Percentiles rank a stretch among this genome's conserved stretches.
These are phyloP conservation scores for Lathamus discolor DNA, from an alignment of 2,113 vertebrate species.

Conservation along the genomic window DNA sequence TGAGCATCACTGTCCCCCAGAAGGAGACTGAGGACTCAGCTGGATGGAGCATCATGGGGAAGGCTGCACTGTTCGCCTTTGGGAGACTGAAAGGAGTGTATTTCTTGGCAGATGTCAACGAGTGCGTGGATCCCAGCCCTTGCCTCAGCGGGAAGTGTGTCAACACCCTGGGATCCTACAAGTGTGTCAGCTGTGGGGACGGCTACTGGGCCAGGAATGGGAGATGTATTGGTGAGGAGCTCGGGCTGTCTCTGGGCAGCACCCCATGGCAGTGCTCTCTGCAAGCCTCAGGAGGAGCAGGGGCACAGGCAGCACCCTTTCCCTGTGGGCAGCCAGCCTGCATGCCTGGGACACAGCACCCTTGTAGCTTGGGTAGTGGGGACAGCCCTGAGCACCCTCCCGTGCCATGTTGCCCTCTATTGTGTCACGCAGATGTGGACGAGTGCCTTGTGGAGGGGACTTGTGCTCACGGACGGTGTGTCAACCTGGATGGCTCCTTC, in stretches of 20 bases:
- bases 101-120: constrained; percentile 83
- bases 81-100: neutral
- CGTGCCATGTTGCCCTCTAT: neutral
- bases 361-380: neutral
- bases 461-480: constrained; percentile 81
- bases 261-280: fast-evolving
- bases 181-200: constrained; percentile 82
- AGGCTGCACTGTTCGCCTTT: neutral
- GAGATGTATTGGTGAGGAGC: constrained; percentile 85
- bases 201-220: constrained; percentile 79
- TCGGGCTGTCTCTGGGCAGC: neutral
- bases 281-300: neutral
- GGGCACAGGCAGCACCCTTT: neutral
- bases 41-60: neutral
- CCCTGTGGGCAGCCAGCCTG: neutral
- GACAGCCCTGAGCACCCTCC: neutral
- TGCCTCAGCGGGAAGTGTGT: constrained; percentile 80
- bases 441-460: constrained; percentile 79
- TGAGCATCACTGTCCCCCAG: neutral
- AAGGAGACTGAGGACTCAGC: neutral
- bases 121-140: constrained; percentile 79
- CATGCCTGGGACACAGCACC: neutral
- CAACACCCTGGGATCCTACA: constrained; percentile 85
- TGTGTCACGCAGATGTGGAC: constrained; percentile 78
- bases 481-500: constrained; percentile 86